Conservation (phyloP, 2,113 vertebrate species). For the Dicentrarchus labrax region DNA sequence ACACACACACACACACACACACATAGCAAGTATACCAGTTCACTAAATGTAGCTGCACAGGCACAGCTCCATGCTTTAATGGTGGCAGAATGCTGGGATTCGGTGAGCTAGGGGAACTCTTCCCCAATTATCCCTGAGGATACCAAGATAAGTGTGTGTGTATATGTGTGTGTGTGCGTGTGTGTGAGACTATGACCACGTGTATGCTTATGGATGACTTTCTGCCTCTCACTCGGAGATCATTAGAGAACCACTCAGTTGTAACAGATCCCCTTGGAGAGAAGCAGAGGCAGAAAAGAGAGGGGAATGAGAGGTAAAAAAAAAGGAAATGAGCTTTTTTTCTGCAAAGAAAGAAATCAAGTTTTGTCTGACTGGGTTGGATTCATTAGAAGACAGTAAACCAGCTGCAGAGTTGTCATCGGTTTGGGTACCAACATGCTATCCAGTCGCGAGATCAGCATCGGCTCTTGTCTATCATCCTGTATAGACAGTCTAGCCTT, state of each 20-base stretch:
- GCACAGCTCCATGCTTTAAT: conserved; percentile 55
- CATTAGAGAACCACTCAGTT: conserved; percentile 77
- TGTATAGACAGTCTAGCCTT: conserved; percentile 8
- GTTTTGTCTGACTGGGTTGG: conserved; percentile 25
- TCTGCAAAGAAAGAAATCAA: conserved; percentile 25
- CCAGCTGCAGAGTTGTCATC: neutral
- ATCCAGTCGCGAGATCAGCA: conserved; percentile 7
- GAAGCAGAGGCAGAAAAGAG: conserved; percentile 34
- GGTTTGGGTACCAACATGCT: neutral
- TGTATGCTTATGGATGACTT: conserved; percentile 65
- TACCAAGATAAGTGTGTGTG: conserved; percentile 34
- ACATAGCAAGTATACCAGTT: conserved; percentile 26
- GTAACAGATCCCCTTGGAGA: conserved; percentile 64
- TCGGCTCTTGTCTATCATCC: neutral
- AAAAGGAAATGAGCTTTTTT: conserved; percentile 21
- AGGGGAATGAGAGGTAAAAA: conserved; percentile 46
- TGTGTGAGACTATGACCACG: conserved; percentile 47
- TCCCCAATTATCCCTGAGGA: conserved; percentile 73
- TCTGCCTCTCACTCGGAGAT: conserved; percentile 74
- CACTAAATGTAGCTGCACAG: conserved; percentile 51
- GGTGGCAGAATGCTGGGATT: conserved; percentile 58
- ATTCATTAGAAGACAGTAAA: conserved; percentile 8
- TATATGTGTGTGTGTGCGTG: conserved; percentile 9
- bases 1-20: conserved; percentile 32
- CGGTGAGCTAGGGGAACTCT: conserved; percentile 55